Evolutionary conservation across 2,113 vertebrate genomes (phyloP).

Genomic region (Polypterus bichir): DNA sequence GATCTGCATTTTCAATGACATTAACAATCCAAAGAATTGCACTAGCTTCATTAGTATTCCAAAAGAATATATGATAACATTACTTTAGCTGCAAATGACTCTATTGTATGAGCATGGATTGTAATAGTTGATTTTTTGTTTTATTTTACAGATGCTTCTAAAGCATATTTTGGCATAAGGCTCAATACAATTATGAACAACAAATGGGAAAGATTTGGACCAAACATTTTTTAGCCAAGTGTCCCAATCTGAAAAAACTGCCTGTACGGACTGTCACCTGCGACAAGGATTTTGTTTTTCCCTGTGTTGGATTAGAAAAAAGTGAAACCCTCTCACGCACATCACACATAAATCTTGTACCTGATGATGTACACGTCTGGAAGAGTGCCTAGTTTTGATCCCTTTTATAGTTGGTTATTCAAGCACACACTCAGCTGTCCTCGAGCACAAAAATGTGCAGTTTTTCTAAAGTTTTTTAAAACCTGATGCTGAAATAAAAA

Average conservation of each 20-base stretch:
- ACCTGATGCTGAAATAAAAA: no score
- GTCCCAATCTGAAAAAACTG: no score
- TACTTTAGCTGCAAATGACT: neutral
- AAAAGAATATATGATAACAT: neutral
- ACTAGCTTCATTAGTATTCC: neutral
- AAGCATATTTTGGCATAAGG: neutral
- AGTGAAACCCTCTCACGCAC: conserved; percentile 2
- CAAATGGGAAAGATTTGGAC: neutral
- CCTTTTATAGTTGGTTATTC: neutral
- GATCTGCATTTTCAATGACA: neutral
- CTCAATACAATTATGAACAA: neutral
- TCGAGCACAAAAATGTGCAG: neutral
- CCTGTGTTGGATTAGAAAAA: no score
- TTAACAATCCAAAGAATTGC: neutral
- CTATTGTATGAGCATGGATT: neutral
- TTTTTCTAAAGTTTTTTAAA: no score
- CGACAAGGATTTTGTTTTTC: no score
- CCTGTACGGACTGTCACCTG: no score
- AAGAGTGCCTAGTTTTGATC: neutral
- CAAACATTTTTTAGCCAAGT: no score
- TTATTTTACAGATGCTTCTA: conserved; percentile 2
- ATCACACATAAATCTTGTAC: conserved; percentile 5
- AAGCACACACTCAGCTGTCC: neutral
- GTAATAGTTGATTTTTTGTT: neutral
- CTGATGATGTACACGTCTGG: conserved; percentile 1